Evolutionary conservation across 1,140 invertebrate species (phyloP).

Genomic region (Danaus plexippus): DNA sequence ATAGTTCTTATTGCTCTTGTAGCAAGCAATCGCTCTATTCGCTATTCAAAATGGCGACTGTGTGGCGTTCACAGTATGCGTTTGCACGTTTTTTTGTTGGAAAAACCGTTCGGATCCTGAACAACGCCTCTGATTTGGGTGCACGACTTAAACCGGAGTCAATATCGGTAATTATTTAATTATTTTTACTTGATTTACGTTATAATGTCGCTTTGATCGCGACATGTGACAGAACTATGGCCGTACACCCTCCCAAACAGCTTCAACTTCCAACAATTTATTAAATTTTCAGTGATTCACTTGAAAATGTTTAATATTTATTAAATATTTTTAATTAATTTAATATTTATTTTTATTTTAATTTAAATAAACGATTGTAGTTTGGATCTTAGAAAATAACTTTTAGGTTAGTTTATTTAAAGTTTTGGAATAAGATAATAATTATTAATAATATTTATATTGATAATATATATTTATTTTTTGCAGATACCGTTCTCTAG

Average conservation of each 20-base stretch:
- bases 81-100: conserved; percentile 65
- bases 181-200: conserved; percentile 53
- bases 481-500: conserved; percentile 41
- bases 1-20: conserved; percentile 72
- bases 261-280: conserved; percentile 22
- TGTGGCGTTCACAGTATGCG: conserved; percentile 67
- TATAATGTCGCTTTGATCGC: conserved; percentile 60
- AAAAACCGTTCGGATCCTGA: conserved; percentile 60
- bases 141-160: conserved; percentile 45
- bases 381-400: no score
- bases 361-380: background rate
- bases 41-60: conserved; percentile 73
- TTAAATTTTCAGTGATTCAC: conserved; percentile 5
- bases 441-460: conserved; percentile 9
- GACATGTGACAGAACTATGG: conserved; percentile 71
- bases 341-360: background rate
- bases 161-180: conserved; percentile 69
- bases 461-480: conserved; percentile 31
- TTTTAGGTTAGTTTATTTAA: no score
- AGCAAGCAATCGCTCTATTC: conserved; percentile 69
- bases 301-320: background rate
- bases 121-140: conserved; percentile 62
- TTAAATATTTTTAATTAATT: background rate
- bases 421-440: background rate
- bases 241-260: conserved; percentile 52